phyloP scores from a whole-genome alignment of 1,140 invertebrate genomes.

The Reticulitermes speratus region DNA sequence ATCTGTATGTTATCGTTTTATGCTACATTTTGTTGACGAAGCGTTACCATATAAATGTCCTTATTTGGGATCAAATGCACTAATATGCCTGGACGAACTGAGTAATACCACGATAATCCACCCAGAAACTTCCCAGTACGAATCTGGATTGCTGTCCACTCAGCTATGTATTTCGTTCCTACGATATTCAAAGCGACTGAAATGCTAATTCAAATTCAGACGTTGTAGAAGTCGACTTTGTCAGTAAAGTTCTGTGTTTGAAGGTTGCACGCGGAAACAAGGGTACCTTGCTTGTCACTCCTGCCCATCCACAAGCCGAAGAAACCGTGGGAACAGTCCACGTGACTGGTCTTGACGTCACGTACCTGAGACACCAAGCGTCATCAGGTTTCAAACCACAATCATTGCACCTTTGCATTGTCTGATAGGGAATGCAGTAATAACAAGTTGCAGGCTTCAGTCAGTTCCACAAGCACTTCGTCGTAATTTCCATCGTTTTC shows the following conservation, averaged over 20 bases:
- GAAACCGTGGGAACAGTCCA: neutral
- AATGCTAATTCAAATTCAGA: neutral
- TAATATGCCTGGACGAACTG: no score
- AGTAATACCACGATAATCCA: no score
- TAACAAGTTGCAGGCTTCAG: neutral
- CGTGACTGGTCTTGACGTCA: slow-evolving; percentile 9
- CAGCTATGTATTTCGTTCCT: no score
- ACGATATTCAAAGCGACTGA: no score
- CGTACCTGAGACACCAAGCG: neutral
- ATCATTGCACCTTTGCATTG: neutral
- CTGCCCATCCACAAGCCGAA: neutral
- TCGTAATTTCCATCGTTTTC: slow-evolving; percentile 1
- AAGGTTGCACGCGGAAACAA: neutral
- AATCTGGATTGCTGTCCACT: no score
- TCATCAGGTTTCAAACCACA: neutral
- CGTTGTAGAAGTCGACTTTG: neutral
- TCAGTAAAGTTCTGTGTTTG: neutral
- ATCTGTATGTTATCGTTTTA: no score
- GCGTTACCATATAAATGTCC: no score
- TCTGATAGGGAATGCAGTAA: neutral
- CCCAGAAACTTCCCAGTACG: no score
- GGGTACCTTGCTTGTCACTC: neutral
- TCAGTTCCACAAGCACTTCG: neutral
- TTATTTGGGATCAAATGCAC: no score
- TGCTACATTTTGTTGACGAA: no score